Evolutionary conservation across 2,888 invertebrate species (phyloP).

Genomic region (Dolomedes plantarius): DNA sequence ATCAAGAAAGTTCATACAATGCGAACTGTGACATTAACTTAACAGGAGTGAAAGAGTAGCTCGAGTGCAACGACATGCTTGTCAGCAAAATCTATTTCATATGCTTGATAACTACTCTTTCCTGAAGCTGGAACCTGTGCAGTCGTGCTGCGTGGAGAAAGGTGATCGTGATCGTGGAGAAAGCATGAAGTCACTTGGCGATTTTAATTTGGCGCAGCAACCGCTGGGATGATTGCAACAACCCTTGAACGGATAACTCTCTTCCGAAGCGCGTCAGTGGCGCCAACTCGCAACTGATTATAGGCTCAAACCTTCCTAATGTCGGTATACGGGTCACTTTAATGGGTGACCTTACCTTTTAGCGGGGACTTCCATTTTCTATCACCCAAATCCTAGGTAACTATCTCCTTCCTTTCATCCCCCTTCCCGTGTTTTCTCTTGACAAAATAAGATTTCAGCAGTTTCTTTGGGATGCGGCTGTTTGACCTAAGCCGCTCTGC

Average conservation of each 20-base stretch:
- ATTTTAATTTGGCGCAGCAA: background rate
- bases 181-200: background rate
- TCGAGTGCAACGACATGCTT: too few species aligned
- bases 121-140: too few species aligned
- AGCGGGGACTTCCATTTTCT: conserved; percentile 35
- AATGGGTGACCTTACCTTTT: conserved; percentile 42
- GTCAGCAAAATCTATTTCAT: too few species aligned
- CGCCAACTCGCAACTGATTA: conserved; percentile 63
- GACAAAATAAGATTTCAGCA: conserved; percentile 50
- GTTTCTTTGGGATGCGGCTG: conserved; percentile 41
- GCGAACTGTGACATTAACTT: too few species aligned
- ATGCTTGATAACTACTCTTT: too few species aligned
- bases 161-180: too few species aligned
- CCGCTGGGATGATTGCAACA: conserved; percentile 7
- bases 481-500: too few species aligned
- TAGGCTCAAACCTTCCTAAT: conserved; percentile 59
- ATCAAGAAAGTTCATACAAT: too few species aligned
- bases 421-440: background rate
- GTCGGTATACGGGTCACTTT: conserved; percentile 69
- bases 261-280: conserved; percentile 50
- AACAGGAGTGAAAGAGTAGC: too few species aligned
- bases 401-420: conserved; percentile 34
- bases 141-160: background rate
- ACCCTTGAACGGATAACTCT: conserved; percentile 14
- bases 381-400: conserved; percentile 32